Conservation (phyloP, 2,797 vertebrate species). For the Lepilemur ruficaudatus region DNA sequence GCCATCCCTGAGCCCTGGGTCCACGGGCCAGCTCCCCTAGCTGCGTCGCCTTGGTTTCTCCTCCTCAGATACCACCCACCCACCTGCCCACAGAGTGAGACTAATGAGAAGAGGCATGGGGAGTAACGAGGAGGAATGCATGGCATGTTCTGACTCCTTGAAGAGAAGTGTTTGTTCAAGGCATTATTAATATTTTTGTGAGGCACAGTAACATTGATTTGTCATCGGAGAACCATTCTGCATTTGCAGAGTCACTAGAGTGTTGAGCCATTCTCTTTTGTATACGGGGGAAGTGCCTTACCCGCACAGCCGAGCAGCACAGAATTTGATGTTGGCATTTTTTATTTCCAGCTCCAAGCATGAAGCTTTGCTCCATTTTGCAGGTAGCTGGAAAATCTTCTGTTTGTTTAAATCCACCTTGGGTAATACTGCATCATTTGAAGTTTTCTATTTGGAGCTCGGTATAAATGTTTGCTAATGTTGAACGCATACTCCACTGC, state of each 20-base stretch:
- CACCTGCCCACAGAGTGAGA: not conserved
- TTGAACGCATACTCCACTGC: not conserved
- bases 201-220: not conserved
- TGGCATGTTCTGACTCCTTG: not conserved
- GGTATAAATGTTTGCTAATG: not conserved
- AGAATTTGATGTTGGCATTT: not conserved
- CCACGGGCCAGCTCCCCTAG: not conserved
- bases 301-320: not conserved
- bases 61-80: not conserved
- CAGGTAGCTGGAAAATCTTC: not conserved
- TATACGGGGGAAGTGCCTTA: not conserved
- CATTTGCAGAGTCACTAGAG: not conserved
- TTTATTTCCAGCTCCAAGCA: conserved; percentile 14
- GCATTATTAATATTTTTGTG: not conserved
- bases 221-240: not conserved
- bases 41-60: not conserved
- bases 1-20: rapidly evolving
- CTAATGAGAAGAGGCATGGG: not conserved
- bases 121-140: not conserved
- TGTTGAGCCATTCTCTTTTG: not conserved
- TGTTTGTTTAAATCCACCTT: not conserved
- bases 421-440: not conserved
- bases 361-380: conserved; percentile 36
- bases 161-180: conserved; percentile 13
- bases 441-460: not conserved